phyloP scores from a whole-genome alignment of 2,888 invertebrate genomes.

The Smittia aterrima region DNA sequence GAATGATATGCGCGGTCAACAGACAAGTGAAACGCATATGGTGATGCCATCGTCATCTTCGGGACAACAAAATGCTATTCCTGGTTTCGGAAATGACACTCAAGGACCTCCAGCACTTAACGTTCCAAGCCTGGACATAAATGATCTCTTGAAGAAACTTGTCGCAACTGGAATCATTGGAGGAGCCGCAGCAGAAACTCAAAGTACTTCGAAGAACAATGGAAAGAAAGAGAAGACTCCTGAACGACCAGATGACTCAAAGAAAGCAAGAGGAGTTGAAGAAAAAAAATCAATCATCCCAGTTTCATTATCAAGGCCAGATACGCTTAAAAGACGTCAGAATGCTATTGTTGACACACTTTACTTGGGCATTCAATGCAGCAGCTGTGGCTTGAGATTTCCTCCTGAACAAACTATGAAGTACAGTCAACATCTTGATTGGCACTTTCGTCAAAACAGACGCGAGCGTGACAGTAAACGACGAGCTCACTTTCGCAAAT shows the following conservation, averaged over 20 bases:
- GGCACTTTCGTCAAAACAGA: slow-evolving; percentile 96
- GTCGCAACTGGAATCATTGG: slow-evolving; percentile 80
- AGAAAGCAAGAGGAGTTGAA: slow-evolving; percentile 26
- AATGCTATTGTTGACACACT: slow-evolving; percentile 66
- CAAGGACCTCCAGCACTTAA: slow-evolving; percentile 49
- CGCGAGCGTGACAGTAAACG: slow-evolving; percentile 81
- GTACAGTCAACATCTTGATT: slow-evolving; percentile 95
- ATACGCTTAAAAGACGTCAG: slow-evolving; percentile 73
- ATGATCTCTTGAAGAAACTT: slow-evolving; percentile 79
- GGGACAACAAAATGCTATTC: slow-evolving; percentile 54
- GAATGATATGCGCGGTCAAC: slow-evolving; percentile 29
- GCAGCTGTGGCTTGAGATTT: slow-evolving; percentile 93
- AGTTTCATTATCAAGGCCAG: slow-evolving; percentile 67
- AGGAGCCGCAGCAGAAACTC: slow-evolving; percentile 43
- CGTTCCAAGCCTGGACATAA: slow-evolving; percentile 63
- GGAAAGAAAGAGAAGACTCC: neutral
- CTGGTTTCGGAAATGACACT: slow-evolving; percentile 6
- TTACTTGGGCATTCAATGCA: slow-evolving; percentile 93
- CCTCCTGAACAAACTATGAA: slow-evolving; percentile 83
- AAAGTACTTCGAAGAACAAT: slow-evolving; percentile 17
- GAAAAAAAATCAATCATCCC: slow-evolving; percentile 56
- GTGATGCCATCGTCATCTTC: slow-evolving; percentile 63
- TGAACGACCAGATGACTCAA: slow-evolving; percentile 5
- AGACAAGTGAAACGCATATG: slow-evolving; percentile 52
- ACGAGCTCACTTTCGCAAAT: slow-evolving; percentile 78